Percentiles rank a stretch among this genome's conserved stretches.
These are phyloP conservation scores for Sebastes matsubarae DNA, from an alignment of 2,797 vertebrate species.

Conservation along the genomic window DNA sequence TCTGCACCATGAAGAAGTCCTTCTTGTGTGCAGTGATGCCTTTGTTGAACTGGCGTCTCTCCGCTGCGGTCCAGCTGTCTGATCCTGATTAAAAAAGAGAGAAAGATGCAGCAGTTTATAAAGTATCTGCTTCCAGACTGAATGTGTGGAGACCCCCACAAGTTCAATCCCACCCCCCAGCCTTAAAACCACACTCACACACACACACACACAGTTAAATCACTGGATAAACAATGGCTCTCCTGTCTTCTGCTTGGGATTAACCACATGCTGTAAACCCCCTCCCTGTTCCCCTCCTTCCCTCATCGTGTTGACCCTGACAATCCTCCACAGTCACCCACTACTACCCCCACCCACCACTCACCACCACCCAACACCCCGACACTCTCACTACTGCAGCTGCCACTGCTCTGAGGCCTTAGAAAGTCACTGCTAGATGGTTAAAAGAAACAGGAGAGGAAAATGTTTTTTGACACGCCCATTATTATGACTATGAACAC, in stretches of 20 bases:
- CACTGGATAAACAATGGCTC: constrained; percentile 75
- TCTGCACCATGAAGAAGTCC: constrained; percentile 98
- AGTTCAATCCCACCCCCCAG: constrained; percentile 24
- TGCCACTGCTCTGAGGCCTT: constrained; percentile 61
- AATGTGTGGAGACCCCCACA: constrained; percentile 1
- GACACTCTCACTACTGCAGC: constrained; percentile 61
- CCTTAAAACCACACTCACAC: constrained; percentile 35
- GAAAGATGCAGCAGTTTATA: neutral
- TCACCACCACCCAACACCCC: neutral
- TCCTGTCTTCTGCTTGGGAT: constrained; percentile 78
- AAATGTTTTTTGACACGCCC: neutral
- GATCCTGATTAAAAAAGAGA: constrained; percentile 83
- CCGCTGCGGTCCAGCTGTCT: constrained; percentile 91
- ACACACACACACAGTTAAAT: constrained; percentile 43
- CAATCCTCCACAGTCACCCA: constrained; percentile 63
- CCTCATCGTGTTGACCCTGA: constrained; percentile 65
- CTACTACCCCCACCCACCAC: constrained; percentile 5
- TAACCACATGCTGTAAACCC: constrained; percentile 73
- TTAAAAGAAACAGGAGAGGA: neutral
- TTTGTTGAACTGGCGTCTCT: constrained; percentile 95
- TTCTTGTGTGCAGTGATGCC: constrained; percentile 95
- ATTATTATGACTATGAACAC: neutral
- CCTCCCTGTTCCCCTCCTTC: constrained; percentile 21
- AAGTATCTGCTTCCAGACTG: constrained; percentile 9
- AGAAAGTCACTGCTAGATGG: neutral